A percentile compares a stretch with the other conserved stretches of the same genome.
phyloP scores from a whole-genome alignment of 1,140 invertebrate genomes.

The Cydia fagiglandana region DNA sequence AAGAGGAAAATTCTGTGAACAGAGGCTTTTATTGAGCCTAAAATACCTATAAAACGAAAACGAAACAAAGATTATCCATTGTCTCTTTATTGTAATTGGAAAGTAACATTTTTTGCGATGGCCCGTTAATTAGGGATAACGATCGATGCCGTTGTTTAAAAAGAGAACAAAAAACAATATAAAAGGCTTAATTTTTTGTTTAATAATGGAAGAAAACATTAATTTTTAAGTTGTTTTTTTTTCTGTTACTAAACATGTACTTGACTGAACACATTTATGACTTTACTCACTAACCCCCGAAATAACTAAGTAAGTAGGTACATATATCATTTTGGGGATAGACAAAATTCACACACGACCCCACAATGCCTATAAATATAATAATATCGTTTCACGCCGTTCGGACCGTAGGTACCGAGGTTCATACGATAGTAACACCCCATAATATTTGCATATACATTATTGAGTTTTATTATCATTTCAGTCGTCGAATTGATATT shows the following conservation, averaged over 20 bases:
- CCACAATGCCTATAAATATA: background rate
- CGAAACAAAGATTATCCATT: background rate
- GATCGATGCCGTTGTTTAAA: background rate
- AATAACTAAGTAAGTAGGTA: too few relatives aligned
- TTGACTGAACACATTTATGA: too few relatives aligned
- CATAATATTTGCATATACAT: slow-evolving; percentile 5
- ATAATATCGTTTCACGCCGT: background rate
- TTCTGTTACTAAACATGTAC: too few relatives aligned
- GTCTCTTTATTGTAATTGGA: background rate
- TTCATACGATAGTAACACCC: background rate
- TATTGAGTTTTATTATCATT: slow-evolving; percentile 5
- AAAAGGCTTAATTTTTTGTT: background rate
- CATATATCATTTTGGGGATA: too few relatives aligned
- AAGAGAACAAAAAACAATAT: background rate
- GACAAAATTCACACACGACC: too few relatives aligned
- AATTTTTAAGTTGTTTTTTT: too few relatives aligned
- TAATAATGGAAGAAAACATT: too few relatives aligned
- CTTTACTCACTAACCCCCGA: too few relatives aligned
- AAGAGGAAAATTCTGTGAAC: too few relatives aligned
- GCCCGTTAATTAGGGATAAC: background rate
- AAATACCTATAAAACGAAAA: background rate
- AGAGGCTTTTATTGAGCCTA: background rate
- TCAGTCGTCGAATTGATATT: background rate
- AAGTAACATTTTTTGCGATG: background rate
- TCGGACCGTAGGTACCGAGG: background rate